Evolutionary conservation across 2,888 invertebrate species (phyloP).

Genomic region (Holacanthella duospinosa): DNA sequence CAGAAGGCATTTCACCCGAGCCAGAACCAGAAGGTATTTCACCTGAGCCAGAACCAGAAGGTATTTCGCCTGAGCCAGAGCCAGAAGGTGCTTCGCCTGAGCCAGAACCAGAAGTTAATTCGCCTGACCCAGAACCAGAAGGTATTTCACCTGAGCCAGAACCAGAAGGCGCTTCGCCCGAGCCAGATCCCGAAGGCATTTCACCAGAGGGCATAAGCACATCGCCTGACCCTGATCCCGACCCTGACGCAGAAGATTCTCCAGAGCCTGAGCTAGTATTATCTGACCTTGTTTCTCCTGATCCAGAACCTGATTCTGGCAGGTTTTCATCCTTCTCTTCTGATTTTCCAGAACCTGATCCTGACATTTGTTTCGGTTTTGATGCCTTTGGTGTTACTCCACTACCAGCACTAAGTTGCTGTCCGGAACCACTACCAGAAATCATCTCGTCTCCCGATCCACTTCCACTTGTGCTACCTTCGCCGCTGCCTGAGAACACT

Average conservation of each 20-base stretch:
- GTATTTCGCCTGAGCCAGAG: too few relatives aligned
- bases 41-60: too few relatives aligned
- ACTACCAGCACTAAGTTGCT: too few relatives aligned
- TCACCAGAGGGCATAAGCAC: too few relatives aligned
- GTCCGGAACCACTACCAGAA: constrained; percentile 5
- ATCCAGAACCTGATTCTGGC: not conserved
- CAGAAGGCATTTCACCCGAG: too few relatives aligned
- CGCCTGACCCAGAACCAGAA: not conserved
- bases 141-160: not conserved
- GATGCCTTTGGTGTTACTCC: too few relatives aligned
- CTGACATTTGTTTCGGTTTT: not conserved
- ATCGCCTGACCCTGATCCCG: not conserved
- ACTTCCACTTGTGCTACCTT: not conserved
- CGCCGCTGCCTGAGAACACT: not conserved
- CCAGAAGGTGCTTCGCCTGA: too few relatives aligned
- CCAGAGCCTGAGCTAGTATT: not conserved
- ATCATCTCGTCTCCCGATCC: not conserved
- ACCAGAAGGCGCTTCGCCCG: not conserved
- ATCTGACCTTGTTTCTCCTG: not conserved
- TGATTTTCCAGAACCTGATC: not conserved
- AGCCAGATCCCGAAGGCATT: not conserved
- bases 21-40: too few relatives aligned
- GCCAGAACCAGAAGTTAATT: not conserved
- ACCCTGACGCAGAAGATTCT: not conserved
- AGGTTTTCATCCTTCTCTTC: not conserved